Percentiles rank a stretch among this genome's conserved stretches.
phyloP scores from a whole-genome alignment of 1,140 invertebrate genomes.

The Ectropis grisescens region DNA sequence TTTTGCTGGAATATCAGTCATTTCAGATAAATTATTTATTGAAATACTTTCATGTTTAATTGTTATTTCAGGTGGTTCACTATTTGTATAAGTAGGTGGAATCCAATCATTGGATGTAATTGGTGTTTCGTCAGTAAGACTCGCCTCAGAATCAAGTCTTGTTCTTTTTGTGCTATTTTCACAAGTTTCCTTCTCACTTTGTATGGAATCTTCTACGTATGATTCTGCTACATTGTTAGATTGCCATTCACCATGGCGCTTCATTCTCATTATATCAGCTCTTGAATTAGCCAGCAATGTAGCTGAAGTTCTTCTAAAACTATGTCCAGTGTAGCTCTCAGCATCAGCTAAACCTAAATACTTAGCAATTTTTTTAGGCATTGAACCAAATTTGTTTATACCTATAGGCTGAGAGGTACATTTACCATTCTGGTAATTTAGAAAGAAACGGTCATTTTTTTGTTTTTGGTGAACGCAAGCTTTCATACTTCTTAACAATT shows the following conservation, averaged over 20 bases:
- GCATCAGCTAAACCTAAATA: slow-evolving; percentile 26
- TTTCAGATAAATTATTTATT: too few species aligned
- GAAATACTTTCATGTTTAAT: too few species aligned
- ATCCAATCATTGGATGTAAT: too few species aligned
- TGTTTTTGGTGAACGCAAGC: slow-evolving; percentile 1
- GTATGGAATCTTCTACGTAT: too few species aligned
- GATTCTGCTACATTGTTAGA: neutral
- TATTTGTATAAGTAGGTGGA: too few species aligned
- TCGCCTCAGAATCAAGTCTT: too few species aligned
- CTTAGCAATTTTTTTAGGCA: slow-evolving; percentile 26
- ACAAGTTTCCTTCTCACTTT: too few species aligned
- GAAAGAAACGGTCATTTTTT: slow-evolving; percentile 16
- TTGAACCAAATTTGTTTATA: slow-evolving; percentile 22
- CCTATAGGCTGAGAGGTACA: slow-evolving; percentile 26
- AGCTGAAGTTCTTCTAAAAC: slow-evolving; percentile 29
- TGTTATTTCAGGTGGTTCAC: too few species aligned
- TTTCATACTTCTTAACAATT: slow-evolving; percentile 3
- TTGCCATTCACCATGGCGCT: slow-evolving; percentile 21
- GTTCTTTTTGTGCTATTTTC: too few species aligned
- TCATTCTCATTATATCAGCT: slow-evolving; percentile 17
- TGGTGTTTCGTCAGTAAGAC: too few species aligned
- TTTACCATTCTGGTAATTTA: slow-evolving; percentile 27
- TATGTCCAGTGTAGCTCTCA: slow-evolving; percentile 28
- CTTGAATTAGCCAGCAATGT: slow-evolving; percentile 23
- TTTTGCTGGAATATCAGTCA: too few species aligned